A percentile compares a stretch with the other conserved stretches of the same genome.
These are phyloP conservation scores for Automeris io DNA, from an alignment of 2,888 invertebrate genomes.

Conservation along the genomic window DNA sequence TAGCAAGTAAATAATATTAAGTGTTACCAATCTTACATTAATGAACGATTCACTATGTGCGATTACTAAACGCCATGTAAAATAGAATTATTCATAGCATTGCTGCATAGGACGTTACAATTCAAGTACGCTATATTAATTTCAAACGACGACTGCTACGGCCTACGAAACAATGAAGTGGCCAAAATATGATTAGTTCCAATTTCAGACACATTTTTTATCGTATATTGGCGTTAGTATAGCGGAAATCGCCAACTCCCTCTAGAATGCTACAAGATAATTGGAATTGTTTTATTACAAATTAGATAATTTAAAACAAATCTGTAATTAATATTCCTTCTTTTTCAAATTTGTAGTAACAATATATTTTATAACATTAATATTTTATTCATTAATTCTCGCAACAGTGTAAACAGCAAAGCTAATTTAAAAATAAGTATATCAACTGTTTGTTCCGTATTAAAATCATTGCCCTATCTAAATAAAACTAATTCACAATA, in stretches of 20 bases:
- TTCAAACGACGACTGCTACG: slow-evolving; percentile 69
- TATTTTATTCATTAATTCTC: too few species aligned
- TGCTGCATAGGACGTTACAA: slow-evolving; percentile 73
- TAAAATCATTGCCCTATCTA: too few species aligned
- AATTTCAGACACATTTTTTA: slow-evolving; percentile 31
- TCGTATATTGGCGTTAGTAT: slow-evolving; percentile 36
- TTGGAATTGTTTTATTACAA: too few species aligned
- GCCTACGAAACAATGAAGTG: slow-evolving; percentile 47
- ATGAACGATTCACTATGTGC: slow-evolving; percentile 77
- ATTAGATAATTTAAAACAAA: too few species aligned
- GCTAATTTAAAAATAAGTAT: neutral
- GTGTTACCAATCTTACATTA: slow-evolving; percentile 78
- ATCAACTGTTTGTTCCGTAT: neutral
- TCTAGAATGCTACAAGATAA: too few species aligned
- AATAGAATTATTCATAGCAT: slow-evolving; percentile 74
- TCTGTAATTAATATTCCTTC: too few species aligned
- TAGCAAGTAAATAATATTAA: slow-evolving; percentile 70
- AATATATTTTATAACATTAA: too few species aligned
- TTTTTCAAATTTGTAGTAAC: too few species aligned
- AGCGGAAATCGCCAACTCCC: slow-evolving; percentile 12
- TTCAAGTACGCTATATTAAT: slow-evolving; percentile 69
- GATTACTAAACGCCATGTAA: slow-evolving; percentile 76
- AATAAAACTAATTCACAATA: too few species aligned
- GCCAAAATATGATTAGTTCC: slow-evolving; percentile 51
- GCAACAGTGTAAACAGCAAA: too few species aligned